These are phyloP conservation scores for Thamnophis elegans DNA, from an alignment of 2,797 vertebrate genomes.

Conservation along the genomic window DNA sequence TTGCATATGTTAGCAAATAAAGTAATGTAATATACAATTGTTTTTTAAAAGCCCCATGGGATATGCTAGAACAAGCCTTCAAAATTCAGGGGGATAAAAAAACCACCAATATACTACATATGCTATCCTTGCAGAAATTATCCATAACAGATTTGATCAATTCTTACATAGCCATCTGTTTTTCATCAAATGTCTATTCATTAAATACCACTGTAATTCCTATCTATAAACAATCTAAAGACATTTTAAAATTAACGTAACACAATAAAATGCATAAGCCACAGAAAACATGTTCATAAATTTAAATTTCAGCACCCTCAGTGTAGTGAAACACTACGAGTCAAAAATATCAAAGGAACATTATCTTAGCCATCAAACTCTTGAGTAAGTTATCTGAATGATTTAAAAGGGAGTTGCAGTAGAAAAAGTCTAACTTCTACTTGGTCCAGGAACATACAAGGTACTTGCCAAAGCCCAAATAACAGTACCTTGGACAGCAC, in stretches of 20 bases:
- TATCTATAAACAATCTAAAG: neutral
- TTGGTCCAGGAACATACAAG: neutral
- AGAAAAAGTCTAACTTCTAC: neutral
- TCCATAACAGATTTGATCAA: neutral
- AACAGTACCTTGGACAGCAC: constrained; percentile 1
- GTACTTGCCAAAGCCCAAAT: neutral
- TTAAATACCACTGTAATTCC: neutral
- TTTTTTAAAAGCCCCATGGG: neutral
- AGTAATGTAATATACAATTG: neutral
- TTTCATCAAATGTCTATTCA: neutral
- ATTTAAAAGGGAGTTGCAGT: neutral
- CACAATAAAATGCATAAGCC: neutral
- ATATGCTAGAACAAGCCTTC: neutral
- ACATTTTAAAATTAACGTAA: neutral
- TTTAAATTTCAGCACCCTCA: neutral
- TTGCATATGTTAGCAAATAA: neutral
- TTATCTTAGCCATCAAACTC: neutral
- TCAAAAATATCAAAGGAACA: neutral
- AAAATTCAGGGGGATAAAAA: neutral
- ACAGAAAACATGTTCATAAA: neutral
- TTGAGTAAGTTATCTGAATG: neutral
- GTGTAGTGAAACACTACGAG: neutral
- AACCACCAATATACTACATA: neutral
- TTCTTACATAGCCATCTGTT: neutral
- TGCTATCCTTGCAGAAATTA: neutral